Conservation (phyloP, 2,888 invertebrate genomes). For the Branchellion lobata region DNA sequence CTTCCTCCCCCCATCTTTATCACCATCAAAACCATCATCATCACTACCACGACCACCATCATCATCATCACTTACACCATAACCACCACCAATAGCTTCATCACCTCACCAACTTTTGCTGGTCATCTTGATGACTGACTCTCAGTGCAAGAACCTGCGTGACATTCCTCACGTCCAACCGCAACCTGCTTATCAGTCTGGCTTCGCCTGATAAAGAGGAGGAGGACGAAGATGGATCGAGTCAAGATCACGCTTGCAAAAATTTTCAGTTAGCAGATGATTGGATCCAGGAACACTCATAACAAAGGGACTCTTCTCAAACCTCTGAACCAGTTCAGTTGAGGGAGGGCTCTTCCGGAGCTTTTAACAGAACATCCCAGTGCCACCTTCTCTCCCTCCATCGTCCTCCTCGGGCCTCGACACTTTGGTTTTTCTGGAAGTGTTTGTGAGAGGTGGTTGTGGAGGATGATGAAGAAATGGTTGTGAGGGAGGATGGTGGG, state of each 20-base stretch:
- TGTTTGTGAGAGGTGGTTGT: not conserved
- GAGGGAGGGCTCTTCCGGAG: not conserved
- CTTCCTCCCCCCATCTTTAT: no score
- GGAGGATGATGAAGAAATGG: no score
- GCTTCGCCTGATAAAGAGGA: not conserved
- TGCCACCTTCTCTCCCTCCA: not conserved
- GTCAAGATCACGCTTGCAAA: no score
- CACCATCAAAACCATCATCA: no score
- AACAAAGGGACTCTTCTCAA: no score
- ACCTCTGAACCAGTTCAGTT: conserved; percentile 1
- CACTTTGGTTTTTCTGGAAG: not conserved
- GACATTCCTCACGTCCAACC: not conserved
- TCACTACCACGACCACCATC: no score
- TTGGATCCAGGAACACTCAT: no score
- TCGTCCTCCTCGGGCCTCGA: not conserved
- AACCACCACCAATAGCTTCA: not conserved
- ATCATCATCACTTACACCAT: not conserved
- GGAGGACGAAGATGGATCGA: no score
- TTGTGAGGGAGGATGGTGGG: no score
- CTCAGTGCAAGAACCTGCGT: not conserved
- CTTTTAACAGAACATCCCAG: not conserved
- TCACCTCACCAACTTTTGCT: not conserved
- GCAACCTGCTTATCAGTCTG: not conserved
- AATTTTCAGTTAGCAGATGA: no score
- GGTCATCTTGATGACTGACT: not conserved